Evolutionary conservation across 2,888 invertebrate genomes (phyloP), one percentile per base, ranked within the genome.

Genomic region (Toxonevra muliebris): DNA sequence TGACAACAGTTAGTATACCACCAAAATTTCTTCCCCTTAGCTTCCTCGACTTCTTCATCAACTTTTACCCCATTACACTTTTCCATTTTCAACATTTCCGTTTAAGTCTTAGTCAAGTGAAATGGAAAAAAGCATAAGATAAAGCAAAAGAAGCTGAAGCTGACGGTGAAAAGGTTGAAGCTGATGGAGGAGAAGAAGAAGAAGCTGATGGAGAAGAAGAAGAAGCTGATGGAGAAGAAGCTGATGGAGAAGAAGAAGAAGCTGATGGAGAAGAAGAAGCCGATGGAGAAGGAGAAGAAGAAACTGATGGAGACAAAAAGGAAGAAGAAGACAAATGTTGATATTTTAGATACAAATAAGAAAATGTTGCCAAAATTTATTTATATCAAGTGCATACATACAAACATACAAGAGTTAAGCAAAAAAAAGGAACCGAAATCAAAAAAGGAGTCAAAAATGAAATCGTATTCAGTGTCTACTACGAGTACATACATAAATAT

Each of bases 271-370:
- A 57, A 52, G 52, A 45, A 70, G 67, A 79, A 74, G 69, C 71
- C 78, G 79, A 11, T 12, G 45, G 45, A 45, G 74, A 78, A 78
- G 79, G 78, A 75, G 72, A 69, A 70, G 75, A 45, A 45, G 13
- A 45, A 45, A 45, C 45, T 11, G 45, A 13, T 45, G 45, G n/a
- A n/a, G n/a, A n/a, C n/a, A n/a, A n/a, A n/a, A n/a, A n/a, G n/a
- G n/a, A n/a, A n/a, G n/a, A n/a, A n/a, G n/a, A n/a, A n/a, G n/a
- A n/a, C n/a, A n/a, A n/a, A n/a, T n/a, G n/a, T n/a, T n/a, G n/a
- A n/a, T n/a, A n/a, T n/a, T n/a, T n/a, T n/a, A n/a, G n/a, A n/a
- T n/a, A n/a, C n/a, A n/a, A n/a, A n/a, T n/a, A n/a, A n/a, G n/a
- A n/a, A n/a, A n/a, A n/a, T n/a, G n/a, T n/a, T n/a, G n/a, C n/a